Evolutionary conservation across 2,113 vertebrate genomes (phyloP).

Genomic region (Cyanoramphus novaezelandiae): DNA sequence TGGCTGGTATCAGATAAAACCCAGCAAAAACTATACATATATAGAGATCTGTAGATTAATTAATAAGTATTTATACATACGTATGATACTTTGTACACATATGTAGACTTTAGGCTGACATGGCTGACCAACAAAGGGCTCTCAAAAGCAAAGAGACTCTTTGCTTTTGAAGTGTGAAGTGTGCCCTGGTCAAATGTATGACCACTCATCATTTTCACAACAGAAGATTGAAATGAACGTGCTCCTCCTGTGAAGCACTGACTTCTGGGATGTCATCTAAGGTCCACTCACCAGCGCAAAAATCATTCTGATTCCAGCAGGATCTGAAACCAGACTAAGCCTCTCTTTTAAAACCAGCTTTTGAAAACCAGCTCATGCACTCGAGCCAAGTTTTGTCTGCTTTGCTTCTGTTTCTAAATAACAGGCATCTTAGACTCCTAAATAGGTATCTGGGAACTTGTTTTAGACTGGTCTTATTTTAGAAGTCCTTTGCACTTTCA

Average conservation of each 20-base stretch:
- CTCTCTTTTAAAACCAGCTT: not conserved
- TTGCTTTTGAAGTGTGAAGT: not conserved
- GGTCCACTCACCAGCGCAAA: not conserved
- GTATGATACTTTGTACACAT: accelerated
- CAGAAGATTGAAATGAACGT: accelerated
- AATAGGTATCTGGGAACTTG: not conserved
- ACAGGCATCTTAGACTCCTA: not conserved
- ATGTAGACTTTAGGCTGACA: not conserved
- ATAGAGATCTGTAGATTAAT: not conserved
- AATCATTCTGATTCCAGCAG: not conserved
- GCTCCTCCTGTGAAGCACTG: not conserved
- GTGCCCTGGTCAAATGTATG: not conserved
- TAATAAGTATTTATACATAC: accelerated
- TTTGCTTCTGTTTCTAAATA: not conserved
- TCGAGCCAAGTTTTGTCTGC: not conserved
- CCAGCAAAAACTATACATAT: not conserved
- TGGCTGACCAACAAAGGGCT: not conserved
- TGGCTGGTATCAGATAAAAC: slow-evolving; percentile 21
- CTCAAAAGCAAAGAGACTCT: not conserved
- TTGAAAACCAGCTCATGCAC: not conserved
- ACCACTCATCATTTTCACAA: not conserved
- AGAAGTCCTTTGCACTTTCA: not conserved
- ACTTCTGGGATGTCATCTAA: not conserved
- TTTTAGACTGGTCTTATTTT: not conserved
- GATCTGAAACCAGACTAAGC: not conserved